Evolutionary conservation across 2,113 vertebrate genomes (phyloP), one percentile per base, ranked within the genome.

Genomic region (Himantopus leucocephalus): DNA sequence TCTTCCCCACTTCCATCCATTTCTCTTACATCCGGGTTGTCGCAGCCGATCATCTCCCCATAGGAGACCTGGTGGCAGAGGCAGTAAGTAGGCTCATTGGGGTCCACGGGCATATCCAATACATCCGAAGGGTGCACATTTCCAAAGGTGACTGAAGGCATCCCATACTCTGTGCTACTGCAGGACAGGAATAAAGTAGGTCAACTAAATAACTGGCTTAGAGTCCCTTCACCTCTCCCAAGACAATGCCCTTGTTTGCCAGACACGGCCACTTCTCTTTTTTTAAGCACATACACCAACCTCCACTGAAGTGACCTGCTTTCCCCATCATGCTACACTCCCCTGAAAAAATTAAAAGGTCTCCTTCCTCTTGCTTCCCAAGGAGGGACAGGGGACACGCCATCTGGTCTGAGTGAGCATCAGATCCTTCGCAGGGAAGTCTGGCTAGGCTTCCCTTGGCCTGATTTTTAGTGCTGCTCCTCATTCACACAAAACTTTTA

Each of bases 31-130:
- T 99, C 99, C 45, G 99, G 99, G 96, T 99, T 99, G 98, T 99
- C 99, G 73, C 99, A 99, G 98, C 99, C 99, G 30, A 99, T 99
- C 99, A 99, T 99, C 97, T 99, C 99, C 96, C 99, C 99, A 20
- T 99, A 99, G 85, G 99, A 99, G 53, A 99, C 99, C 98, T 99
- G 99, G 98, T 99, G 99, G 96, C 99, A 99, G 94, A 99, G 98
- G 98, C 99, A 99, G 97, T 99, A 99, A 32, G 99, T 99, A 81
- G 99, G 99, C 90, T 99, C 99, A 59, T 99, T 99, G 94, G 99
- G 99, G 91, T 99, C 99, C 96, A 99, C 99, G 0, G 99, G 99
- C 99, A 99, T 99, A 97, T 99, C 99, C 97, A 99, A 96, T 35
- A 99, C 99, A 97, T 99, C 99, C 3, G 99, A 99, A 48, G 99